phyloP scores from a whole-genome alignment of 2,797 vertebrate genomes.

The Poecile montanus region DNA sequence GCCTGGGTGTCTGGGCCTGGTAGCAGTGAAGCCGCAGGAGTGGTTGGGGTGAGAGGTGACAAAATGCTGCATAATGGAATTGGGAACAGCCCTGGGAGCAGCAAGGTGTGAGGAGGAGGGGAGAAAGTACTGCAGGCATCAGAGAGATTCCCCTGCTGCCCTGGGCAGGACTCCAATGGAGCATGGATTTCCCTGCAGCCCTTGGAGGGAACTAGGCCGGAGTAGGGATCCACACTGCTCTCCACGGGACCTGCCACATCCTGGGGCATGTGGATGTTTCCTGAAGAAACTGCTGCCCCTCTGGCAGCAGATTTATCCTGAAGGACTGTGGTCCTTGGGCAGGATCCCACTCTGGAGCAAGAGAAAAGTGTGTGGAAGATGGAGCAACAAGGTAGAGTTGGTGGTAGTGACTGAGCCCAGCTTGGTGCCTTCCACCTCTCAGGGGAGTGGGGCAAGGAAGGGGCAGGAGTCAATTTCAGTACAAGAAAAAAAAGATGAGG shows the following conservation, averaged over 20 bases:
- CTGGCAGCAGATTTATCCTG: background rate
- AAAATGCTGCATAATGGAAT: background rate
- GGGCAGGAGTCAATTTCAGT: background rate
- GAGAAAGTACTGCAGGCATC: too few species aligned
- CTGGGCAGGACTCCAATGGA: background rate
- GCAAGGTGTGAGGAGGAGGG: too few species aligned
- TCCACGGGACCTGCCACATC: background rate
- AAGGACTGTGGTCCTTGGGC: too few species aligned
- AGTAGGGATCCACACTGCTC: background rate
- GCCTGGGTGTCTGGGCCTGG: background rate
- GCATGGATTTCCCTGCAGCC: too few species aligned
- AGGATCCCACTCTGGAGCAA: background rate
- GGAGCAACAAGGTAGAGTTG: background rate
- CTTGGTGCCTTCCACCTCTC: fast-evolving
- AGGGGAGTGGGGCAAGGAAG: fast-evolving
- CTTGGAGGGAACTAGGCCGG: background rate
- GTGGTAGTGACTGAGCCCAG: background rate
- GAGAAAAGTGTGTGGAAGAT: background rate
- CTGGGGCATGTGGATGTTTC: fast-evolving
- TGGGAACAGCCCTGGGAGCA: background rate
- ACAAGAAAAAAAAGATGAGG: background rate
- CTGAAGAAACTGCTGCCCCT: background rate
- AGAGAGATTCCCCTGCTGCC: background rate
- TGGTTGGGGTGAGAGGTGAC: background rate
- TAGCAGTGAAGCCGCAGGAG: background rate